Evolutionary conservation across 2,888 invertebrate genomes (phyloP), one percentile per base, ranked within the genome.

Genomic region (Cerceris rybyensis): DNA sequence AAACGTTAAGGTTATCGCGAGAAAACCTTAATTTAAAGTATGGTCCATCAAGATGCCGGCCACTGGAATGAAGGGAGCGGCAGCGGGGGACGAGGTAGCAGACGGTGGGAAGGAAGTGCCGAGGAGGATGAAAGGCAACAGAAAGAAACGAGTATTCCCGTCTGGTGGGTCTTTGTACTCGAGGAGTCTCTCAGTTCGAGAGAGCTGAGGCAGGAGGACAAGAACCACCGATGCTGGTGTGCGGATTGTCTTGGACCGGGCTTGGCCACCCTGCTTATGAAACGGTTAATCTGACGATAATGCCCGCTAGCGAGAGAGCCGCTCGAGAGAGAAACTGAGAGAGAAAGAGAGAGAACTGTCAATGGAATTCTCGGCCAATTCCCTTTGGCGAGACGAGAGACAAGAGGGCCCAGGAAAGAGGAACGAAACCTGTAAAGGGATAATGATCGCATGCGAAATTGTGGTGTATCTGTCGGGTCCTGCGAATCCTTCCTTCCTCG

Each of bases 111-210:
- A 85, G 86, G 83, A 78, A 86, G 86, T 82, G 84, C 81, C 86
- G 80, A 78, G 81, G 82, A 82, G 83, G 83, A 87, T 87, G 77
- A 86, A 82, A 85, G 86, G 75, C 78, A 83, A 82, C 70, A 85
- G 81, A 83, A 85, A 86, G 84, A 87, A 84, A 86, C 80, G 83
- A 83, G 86, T 76, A 82, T 85, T 86, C 84, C 80, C 81, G 87
- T 84, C 87, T 87, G 87, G 86, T 84, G 78, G 87, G 86, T 87
- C 86, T 87, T 86, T 85, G 84, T 86, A 87, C 86, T 81, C 77
- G 59, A 16, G 65, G 78, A 61, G 57, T 61, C 68, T 57, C 72
- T 77, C 65, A 67, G 71, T 41, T 59, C 78, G 76, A 63, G 58
- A 69, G 61, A n/a, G 13, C 57, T 49, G 50, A 75, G 61, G 76